Conservation (phyloP, 2,888 invertebrate species). For the Panzeria rudis region DNA sequence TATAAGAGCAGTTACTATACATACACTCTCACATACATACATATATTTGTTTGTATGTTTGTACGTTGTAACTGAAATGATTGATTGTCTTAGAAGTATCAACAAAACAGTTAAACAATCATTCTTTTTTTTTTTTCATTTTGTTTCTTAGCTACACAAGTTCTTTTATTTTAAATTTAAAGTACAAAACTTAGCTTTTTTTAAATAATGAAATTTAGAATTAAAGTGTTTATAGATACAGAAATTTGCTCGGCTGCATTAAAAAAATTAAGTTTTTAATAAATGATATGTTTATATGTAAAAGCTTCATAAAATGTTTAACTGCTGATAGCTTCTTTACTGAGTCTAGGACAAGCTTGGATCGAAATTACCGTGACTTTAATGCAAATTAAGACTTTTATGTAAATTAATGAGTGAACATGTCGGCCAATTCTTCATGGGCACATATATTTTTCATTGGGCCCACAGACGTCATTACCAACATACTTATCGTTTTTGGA, state of each 20-base stretch:
- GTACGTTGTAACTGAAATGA: conserved; percentile 19
- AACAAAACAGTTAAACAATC: conserved; percentile 23
- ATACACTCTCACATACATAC: not conserved
- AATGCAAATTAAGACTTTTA: too few species aligned
- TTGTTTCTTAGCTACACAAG: conserved; percentile 1
- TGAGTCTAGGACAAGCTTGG: too few species aligned
- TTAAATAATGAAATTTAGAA: not conserved
- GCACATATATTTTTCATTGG: too few species aligned
- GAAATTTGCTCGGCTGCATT: not conserved
- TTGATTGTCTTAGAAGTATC: conserved; percentile 37
- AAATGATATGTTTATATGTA: too few species aligned
- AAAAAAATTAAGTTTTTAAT: too few species aligned
- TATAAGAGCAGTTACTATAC: not conserved
- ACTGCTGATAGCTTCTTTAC: too few species aligned
- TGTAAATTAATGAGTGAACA: too few species aligned
- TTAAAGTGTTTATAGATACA: not conserved
- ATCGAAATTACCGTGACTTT: too few species aligned
- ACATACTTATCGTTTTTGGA: too few species aligned
- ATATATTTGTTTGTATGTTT: not conserved
- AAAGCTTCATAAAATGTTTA: too few species aligned
- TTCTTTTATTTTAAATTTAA: not conserved
- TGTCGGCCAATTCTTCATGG: too few species aligned
- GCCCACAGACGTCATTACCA: too few species aligned
- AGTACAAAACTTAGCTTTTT: not conserved
- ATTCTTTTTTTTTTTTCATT: conserved; percentile 3